phyloP scores from a whole-genome alignment of 2,113 vertebrate genomes.

The Trematocara stigmaticum region DNA sequence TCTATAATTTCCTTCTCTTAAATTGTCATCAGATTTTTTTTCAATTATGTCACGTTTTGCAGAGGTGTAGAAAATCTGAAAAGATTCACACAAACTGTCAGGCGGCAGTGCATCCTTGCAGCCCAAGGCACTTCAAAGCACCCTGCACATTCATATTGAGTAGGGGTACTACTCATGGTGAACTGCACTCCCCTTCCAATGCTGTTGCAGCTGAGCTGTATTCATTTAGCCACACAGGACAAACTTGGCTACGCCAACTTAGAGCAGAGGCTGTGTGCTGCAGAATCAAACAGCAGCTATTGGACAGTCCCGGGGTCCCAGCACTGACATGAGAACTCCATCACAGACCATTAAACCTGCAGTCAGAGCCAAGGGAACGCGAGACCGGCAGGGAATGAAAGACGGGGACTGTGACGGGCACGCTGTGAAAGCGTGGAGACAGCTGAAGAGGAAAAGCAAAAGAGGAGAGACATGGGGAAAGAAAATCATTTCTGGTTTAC shows the following conservation, averaged over 20 bases:
- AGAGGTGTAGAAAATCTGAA: neutral
- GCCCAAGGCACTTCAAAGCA: neutral
- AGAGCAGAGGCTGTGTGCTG: conserved; percentile 15
- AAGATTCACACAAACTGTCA: neutral
- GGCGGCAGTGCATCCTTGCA: neutral
- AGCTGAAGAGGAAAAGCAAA: neutral
- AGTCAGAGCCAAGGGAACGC: neutral
- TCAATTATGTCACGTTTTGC: neutral
- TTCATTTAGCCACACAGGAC: conserved; percentile 19
- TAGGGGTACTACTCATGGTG: neutral
- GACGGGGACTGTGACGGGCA: neutral
- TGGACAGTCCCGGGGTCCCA: conserved; percentile 18
- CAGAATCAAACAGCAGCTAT: conserved; percentile 9
- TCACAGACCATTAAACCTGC: conserved; percentile 46
- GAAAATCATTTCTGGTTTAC: neutral
- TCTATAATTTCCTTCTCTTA: neutral
- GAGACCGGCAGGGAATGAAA: neutral
- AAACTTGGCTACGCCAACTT: neutral
- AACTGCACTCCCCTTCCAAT: neutral
- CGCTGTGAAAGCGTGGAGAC: neutral
- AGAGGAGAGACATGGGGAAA: neutral
- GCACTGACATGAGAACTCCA: conserved; percentile 35
- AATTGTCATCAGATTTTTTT: neutral
- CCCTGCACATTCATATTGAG: neutral
- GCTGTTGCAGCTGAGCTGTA: neutral